Evolutionary conservation across 2,888 invertebrate species (phyloP), one percentile per base, ranked within the genome.

Genomic region (Crepidodera aurea): DNA sequence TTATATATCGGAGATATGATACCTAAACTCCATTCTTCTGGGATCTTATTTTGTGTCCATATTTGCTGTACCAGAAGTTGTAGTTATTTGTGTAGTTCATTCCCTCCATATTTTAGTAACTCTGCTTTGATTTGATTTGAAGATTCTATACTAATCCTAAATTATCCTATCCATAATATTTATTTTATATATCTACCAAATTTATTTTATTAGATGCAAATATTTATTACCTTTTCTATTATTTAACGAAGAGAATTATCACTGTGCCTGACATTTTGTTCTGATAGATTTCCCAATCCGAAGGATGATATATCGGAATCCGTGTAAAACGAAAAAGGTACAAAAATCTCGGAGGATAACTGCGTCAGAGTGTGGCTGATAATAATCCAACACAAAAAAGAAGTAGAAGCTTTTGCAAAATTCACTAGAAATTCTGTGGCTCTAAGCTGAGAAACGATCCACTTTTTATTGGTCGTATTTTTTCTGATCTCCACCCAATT

Each of bases 401-500:
- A 32, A 7, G 32, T 15, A 37, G 4, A 37, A 37, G 37, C 13
- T 32, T 13, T 13, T 37, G 32, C 32, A 32, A 40, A 16, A 16
- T 40, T 40, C 12, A 16, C 10, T 18, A 40, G 18, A 40, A 40
- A 10, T 16, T 40, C 40, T 7, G 7, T 40, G 10, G 40, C 8
- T 40, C 10, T 40, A 18, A 40, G 18, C 16, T 10, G 8, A 16
- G 8, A 40, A 8, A 40, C 18, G 40, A 40, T 40, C 40, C 40
- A 40, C 40, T 40, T 40, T 40, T 40, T 40, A 40, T 40, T 3
- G 40, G 18, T 40, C 40, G 40, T 40, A 40, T 40, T 40, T 40
- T 40, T 40, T 40, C 18, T 10, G 40, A 40, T 40, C 40, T 34
- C 13, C 13, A 34, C 34, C 34, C 34, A 34, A 34, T 34, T 34